Conservation (phyloP, 2,888 invertebrate genomes). For the Melieria crassipennis region DNA sequence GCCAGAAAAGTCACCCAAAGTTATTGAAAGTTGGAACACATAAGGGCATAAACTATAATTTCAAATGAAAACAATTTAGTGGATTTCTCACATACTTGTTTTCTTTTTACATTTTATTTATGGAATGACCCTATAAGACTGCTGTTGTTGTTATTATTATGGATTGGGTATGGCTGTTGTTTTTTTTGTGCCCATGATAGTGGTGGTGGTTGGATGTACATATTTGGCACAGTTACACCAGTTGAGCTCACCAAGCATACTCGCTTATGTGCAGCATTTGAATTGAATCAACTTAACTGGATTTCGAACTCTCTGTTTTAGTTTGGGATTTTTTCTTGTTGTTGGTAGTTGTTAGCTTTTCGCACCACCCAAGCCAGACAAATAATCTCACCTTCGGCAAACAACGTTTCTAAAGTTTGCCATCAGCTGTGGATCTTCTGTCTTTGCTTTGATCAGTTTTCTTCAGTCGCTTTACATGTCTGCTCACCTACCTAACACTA, state of each 20-base stretch:
- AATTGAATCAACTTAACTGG: slow-evolving; percentile 17
- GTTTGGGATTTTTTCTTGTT: neutral
- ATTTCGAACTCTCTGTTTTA: slow-evolving; percentile 7
- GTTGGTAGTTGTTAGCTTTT: neutral
- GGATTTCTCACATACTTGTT: neutral
- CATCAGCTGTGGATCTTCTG: no score
- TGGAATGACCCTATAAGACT: neutral
- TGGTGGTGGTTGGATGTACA: slow-evolving; percentile 3
- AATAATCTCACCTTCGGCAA: neutral
- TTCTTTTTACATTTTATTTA: neutral
- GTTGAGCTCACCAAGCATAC: neutral
- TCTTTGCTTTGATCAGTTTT: no score
- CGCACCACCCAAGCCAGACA: neutral
- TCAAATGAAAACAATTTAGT: neutral
- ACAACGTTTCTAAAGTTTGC: no score
- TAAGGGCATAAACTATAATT: neutral
- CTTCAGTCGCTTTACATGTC: no score
- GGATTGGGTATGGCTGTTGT: neutral
- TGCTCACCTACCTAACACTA: neutral
- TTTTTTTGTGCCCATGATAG: neutral
- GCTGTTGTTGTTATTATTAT: neutral
- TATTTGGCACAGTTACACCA: slow-evolving; percentile 2
- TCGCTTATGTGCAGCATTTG: neutral
- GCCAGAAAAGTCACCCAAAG: neutral
- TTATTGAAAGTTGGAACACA: no score